Evolutionary conservation across 1,140 invertebrate genomes (phyloP).

Genomic region (Hycleus cichorii): DNA sequence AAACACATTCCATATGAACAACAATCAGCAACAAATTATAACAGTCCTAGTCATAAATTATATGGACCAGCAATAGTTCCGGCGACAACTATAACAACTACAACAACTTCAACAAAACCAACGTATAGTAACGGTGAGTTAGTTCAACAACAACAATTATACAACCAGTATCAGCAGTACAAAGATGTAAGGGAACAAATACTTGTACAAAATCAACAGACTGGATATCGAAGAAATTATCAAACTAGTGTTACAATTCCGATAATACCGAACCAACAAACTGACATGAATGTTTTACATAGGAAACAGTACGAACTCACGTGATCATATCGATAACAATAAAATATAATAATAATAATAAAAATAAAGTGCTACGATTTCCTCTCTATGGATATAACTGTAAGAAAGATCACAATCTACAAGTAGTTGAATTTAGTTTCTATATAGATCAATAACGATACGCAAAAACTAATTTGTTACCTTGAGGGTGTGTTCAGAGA

Average conservation of each 20-base stretch:
- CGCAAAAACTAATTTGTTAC: no score
- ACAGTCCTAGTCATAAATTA: constrained; percentile 19
- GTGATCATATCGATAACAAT: constrained; percentile 22
- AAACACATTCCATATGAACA: constrained; percentile 30
- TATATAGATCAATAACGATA: no score
- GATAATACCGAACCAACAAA: constrained; percentile 22
- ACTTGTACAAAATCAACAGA: constrained; percentile 27
- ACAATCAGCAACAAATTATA: constrained; percentile 10
- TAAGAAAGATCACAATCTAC: constrained; percentile 1
- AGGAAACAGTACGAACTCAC: constrained; percentile 31
- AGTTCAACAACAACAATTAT: constrained; percentile 30
- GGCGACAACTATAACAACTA: neutral
- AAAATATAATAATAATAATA: no score
- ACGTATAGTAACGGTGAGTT: constrained; percentile 32
- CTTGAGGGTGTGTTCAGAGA: no score
- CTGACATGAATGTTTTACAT: constrained; percentile 19
- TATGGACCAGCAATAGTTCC: constrained; percentile 11
- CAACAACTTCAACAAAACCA: neutral
- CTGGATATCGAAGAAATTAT: constrained; percentile 24
- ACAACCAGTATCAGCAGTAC: constrained; percentile 33
- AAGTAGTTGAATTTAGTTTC: neutral
- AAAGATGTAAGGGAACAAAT: constrained; percentile 33
- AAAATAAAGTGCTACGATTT: neutral
- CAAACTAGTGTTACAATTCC: constrained; percentile 32
- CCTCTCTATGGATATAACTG: constrained; percentile 3